phyloP scores from a whole-genome alignment of 2,888 invertebrate genomes.

The Phrixothrix hirtus region DNA sequence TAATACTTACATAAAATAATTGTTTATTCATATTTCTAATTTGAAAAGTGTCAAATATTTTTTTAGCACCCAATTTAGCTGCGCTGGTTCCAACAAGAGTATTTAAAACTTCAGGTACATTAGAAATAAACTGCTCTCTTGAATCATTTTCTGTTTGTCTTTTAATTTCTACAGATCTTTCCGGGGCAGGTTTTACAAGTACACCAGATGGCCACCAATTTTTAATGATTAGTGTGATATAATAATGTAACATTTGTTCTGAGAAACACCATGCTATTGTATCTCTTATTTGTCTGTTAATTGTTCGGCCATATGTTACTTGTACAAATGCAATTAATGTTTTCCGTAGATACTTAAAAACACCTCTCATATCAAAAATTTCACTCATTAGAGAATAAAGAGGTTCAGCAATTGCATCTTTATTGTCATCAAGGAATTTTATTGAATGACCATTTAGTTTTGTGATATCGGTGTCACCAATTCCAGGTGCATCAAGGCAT shows the following conservation, averaged over 20 bases:
- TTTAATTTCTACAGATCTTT: conserved; percentile 66
- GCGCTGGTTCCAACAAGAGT: conserved; percentile 85
- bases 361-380: conserved; percentile 87
- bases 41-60: conserved; percentile 85
- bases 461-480: conserved; percentile 52
- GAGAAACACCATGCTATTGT: conserved; percentile 86
- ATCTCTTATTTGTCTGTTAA: conserved; percentile 88
- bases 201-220: conserved; percentile 89
- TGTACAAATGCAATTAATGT: conserved; percentile 90
- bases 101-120: conserved; percentile 77
- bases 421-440: conserved; percentile 63
- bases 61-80: conserved; percentile 79
- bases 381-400: conserved; percentile 86
- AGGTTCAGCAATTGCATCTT: conserved; percentile 89
- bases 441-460: conserved; percentile 51
- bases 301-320: conserved; percentile 84
- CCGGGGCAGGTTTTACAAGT: conserved; percentile 61
- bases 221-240: conserved; percentile 78
- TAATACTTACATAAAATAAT: conserved; percentile 79
- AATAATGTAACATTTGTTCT: conserved; percentile 89
- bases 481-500: conserved; percentile 70
- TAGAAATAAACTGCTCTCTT: conserved; percentile 68
- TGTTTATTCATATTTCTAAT: conserved; percentile 86
- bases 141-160: conserved; percentile 73
- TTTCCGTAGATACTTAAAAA: conserved; percentile 84